These are phyloP conservation scores for Caenorhabditis zanzibari DNA, from an alignment of 2,888 invertebrate species.

Conservation along the genomic window DNA sequence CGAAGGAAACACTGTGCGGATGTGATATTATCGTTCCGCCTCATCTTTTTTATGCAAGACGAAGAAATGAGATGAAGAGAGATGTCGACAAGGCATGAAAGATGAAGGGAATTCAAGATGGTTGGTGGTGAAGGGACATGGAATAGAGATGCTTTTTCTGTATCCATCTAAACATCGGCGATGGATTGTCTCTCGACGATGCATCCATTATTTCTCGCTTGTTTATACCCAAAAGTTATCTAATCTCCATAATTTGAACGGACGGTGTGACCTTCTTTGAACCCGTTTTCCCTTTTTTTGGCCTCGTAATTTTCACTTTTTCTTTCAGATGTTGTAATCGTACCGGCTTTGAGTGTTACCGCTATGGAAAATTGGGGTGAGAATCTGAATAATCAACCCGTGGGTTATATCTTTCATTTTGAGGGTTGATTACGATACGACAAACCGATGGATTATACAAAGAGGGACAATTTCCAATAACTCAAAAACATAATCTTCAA, in stretches of 20 bases:
- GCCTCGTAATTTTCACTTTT: slow-evolving; percentile 28
- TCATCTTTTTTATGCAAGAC: slow-evolving; percentile 65
- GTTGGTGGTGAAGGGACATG: slow-evolving; percentile 30
- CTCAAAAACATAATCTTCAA: slow-evolving; percentile 49
- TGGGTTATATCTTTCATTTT: neutral
- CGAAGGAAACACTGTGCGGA: slow-evolving; percentile 53
- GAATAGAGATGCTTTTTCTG: slow-evolving; percentile 8
- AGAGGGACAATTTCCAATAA: slow-evolving; percentile 40
- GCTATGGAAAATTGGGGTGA: slow-evolving; percentile 82
- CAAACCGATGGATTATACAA: slow-evolving; percentile 63
- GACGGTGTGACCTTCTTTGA: slow-evolving; percentile 55
- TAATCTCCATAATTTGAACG: slow-evolving; percentile 28
- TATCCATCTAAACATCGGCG: slow-evolving; percentile 37
- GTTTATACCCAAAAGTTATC: slow-evolving; percentile 42
- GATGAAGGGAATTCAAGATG: slow-evolving; percentile 41
- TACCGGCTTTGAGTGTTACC: slow-evolving; percentile 72
- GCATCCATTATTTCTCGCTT: slow-evolving; percentile 28
- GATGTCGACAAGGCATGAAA: slow-evolving; percentile 51
- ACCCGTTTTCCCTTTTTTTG: slow-evolving; percentile 56
- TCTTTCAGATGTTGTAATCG: slow-evolving; percentile 77
- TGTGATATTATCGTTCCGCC: slow-evolving; percentile 64
- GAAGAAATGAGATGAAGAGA: slow-evolving; percentile 36
- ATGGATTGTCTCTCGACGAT: neutral
- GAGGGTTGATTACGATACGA: slow-evolving; percentile 64
- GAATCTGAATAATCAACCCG: neutral